Conservation (phyloP, 1,140 invertebrate genomes). For the Diachasmimorpha longicaudata region DNA sequence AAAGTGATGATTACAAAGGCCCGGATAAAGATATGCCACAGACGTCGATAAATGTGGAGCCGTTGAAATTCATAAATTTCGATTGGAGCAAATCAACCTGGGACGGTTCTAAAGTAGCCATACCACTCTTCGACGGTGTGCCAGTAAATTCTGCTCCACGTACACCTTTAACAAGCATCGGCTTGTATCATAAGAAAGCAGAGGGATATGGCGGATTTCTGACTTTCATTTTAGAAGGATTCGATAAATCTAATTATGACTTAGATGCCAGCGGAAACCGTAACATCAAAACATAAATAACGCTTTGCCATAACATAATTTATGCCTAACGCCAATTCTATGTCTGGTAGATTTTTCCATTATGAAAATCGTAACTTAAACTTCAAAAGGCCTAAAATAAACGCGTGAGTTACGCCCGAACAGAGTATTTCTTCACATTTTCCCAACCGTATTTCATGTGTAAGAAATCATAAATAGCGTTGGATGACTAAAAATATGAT, state of each 20-base stretch:
- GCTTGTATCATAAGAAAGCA: not conserved
- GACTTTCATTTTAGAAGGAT: not conserved
- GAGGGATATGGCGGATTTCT: not conserved
- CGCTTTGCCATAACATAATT: too few relatives aligned
- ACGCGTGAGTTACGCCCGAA: too few relatives aligned
- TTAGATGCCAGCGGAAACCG: not conserved
- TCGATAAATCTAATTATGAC: not conserved
- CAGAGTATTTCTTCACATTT: too few relatives aligned
- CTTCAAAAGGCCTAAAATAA: too few relatives aligned
- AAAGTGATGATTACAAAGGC: not conserved
- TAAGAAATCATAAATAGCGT: too few relatives aligned
- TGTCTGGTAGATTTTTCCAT: too few relatives aligned
- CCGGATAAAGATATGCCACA: not conserved
- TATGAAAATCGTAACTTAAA: too few relatives aligned
- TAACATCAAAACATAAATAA: too few relatives aligned
- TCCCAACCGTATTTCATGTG: too few relatives aligned
- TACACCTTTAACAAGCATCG: not conserved
- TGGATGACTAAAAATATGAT: too few relatives aligned
- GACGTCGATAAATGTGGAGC: not conserved
- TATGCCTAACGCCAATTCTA: too few relatives aligned
- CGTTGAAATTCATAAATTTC: not conserved
- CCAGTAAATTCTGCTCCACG: not conserved
- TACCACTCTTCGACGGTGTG: not conserved
- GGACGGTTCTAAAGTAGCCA: not conserved
- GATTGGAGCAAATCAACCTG: not conserved